phyloP scores from a whole-genome alignment of 2,113 vertebrate genomes.

The Romanogobio albipinnatus region DNA sequence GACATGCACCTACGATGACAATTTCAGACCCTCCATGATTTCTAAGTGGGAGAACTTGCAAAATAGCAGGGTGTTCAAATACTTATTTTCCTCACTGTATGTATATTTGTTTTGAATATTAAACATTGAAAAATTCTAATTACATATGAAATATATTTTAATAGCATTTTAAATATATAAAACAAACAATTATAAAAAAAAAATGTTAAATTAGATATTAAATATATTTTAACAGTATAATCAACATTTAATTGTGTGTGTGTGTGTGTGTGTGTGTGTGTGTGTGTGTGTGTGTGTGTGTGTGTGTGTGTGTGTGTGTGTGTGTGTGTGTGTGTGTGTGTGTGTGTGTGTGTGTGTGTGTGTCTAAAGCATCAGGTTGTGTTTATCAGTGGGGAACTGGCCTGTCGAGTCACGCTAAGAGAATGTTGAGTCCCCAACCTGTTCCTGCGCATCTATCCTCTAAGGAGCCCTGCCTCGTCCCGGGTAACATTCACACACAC shows the following conservation, averaged over 20 bases:
- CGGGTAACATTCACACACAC: constrained; percentile 74
- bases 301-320: neutral
- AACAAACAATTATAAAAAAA: no score
- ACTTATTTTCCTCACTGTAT: no score
- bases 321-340: neutral
- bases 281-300: neutral
- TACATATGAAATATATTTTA: neutral
- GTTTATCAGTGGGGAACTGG: constrained; percentile 95
- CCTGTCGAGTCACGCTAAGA: constrained; percentile 79
- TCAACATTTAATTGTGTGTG: neutral
- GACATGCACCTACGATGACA: no score
- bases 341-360: constrained; percentile 5
- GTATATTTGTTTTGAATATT: neutral
- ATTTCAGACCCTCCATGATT: no score
- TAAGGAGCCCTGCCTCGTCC: constrained; percentile 81
- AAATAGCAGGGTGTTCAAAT: no score
- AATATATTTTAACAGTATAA: neutral
- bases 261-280: neutral
- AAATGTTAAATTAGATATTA: neutral
- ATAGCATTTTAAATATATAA: neutral
- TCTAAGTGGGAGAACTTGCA: no score
- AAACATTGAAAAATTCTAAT: neutral
- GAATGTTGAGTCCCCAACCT: constrained; percentile 69
- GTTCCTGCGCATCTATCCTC: constrained; percentile 83
- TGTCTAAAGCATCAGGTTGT: constrained; percentile 73